A percentile compares a stretch with the other conserved stretches of the same genome.
These are phyloP conservation scores for Athene noctua DNA, from an alignment of 2,113 vertebrate species.

Conservation along the genomic window DNA sequence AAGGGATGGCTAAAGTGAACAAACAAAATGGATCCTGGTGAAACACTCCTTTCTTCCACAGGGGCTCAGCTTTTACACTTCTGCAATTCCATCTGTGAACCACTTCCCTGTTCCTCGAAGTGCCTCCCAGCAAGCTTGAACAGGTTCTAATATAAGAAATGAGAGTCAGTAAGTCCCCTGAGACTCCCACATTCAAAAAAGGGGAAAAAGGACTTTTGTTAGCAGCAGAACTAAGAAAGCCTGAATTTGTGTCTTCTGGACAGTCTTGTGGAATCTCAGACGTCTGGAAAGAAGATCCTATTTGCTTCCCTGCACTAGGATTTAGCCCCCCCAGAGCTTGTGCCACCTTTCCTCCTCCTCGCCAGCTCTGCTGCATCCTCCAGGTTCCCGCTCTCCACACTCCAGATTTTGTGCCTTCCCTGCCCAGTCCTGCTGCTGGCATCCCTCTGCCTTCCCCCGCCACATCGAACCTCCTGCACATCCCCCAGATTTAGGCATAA, in stretches of 20 bases:
- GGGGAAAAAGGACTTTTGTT: background rate
- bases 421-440: background rate
- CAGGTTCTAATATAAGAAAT: background rate
- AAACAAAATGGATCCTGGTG: background rate
- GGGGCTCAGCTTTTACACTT: background rate
- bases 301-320: background rate
- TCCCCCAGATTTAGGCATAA: background rate
- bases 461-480: background rate
- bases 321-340: background rate
- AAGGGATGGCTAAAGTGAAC: background rate
- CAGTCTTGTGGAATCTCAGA: background rate
- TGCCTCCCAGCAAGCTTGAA: background rate
- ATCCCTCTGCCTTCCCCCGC: background rate
- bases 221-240: background rate
- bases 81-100: background rate
- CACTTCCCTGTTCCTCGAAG: background rate
- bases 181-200: background rate
- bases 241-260: background rate
- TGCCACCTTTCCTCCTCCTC: background rate
- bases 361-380: background rate
- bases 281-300: background rate
- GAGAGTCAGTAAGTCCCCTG: background rate
- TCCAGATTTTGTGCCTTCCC: background rate
- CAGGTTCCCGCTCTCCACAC: rapidly evolving
- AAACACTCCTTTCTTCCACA: background rate